A percentile compares a stretch with the other conserved stretches of the same genome.
Conservation (phyloP, 92 coral and sea anemone species). For the Paramuricea clavata region DNA sequence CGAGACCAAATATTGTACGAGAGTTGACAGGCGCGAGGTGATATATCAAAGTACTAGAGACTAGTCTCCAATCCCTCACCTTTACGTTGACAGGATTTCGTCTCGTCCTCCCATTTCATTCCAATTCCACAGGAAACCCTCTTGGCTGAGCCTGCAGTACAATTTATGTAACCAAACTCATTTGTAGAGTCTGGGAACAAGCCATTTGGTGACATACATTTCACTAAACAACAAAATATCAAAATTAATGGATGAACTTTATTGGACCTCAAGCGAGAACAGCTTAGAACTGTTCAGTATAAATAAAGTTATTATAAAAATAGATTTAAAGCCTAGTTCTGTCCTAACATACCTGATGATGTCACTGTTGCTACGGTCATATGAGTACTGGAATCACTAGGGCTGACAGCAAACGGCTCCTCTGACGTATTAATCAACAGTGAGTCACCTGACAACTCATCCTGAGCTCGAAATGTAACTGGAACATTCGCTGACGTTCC, state of each 20-base stretch:
- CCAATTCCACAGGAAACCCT: constrained; percentile 86
- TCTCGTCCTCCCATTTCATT: constrained; percentile 86
- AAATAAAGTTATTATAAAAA: too few species aligned
- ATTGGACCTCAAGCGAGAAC: too few species aligned
- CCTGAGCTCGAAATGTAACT: constrained; percentile 87
- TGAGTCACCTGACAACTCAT: constrained; percentile 68
- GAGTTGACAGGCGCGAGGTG: neutral
- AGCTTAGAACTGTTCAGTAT: too few species aligned
- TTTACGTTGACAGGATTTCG: constrained; percentile 86
- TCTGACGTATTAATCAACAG: constrained; percentile 82
- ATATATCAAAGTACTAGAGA: neutral
- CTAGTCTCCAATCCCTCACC: constrained; percentile 64
- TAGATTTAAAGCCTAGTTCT: too few species aligned
- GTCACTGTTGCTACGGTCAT: constrained; percentile 75
- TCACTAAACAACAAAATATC: constrained; percentile 57
- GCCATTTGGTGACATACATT: constrained; percentile 85
- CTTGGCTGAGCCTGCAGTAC: constrained; percentile 77
- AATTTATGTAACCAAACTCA: constrained; percentile 86
- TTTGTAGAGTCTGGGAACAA: constrained; percentile 84
- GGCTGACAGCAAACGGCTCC: constrained; percentile 84
- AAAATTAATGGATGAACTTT: too few species aligned
- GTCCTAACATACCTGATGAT: constrained; percentile 74
- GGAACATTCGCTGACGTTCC: constrained; percentile 92
- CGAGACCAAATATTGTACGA: neutral
- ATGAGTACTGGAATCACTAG: constrained; percentile 73